These are phyloP conservation scores for Gambusia yucatana DNA, from an alignment of 2,797 vertebrate species.

Conservation along the genomic window DNA sequence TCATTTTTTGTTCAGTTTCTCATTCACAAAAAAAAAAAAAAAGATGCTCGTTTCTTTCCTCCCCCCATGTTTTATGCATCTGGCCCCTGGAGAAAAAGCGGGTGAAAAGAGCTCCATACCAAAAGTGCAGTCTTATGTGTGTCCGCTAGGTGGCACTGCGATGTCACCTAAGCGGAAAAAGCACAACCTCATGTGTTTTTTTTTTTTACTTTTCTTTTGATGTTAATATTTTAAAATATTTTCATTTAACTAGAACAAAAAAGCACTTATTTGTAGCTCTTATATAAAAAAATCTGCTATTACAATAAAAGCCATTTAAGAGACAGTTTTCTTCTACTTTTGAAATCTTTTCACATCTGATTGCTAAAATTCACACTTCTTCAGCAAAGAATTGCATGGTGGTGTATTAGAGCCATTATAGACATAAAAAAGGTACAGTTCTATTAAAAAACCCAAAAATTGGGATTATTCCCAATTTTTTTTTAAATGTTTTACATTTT, in stretches of 20 bases:
- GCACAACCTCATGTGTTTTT: background rate
- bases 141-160: conserved; percentile 58
- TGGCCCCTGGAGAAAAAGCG: conserved; percentile 24
- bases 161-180: conserved; percentile 5
- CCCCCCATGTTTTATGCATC: background rate
- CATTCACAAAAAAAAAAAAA: background rate
- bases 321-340: conserved; percentile 5
- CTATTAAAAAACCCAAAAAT: no score
- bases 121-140: conserved; percentile 46
- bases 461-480: no score
- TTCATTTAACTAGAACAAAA: conserved; percentile 24
- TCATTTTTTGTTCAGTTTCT: background rate
- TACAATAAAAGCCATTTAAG: conserved; percentile 56
- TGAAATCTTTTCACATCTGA: background rate
- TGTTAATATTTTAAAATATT: conserved; percentile 46
- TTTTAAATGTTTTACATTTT: no score
- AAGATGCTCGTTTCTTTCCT: background rate
- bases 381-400: background rate
- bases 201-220: conserved; percentile 25
- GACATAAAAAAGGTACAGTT: no score
- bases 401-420: no score
- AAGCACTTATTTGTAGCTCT: conserved; percentile 30
- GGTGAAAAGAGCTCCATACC: conserved; percentile 45
- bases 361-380: background rate
- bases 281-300: conserved; percentile 16